phyloP scores from a whole-genome alignment of 1,140 invertebrate species.

The Cydia amplana region DNA sequence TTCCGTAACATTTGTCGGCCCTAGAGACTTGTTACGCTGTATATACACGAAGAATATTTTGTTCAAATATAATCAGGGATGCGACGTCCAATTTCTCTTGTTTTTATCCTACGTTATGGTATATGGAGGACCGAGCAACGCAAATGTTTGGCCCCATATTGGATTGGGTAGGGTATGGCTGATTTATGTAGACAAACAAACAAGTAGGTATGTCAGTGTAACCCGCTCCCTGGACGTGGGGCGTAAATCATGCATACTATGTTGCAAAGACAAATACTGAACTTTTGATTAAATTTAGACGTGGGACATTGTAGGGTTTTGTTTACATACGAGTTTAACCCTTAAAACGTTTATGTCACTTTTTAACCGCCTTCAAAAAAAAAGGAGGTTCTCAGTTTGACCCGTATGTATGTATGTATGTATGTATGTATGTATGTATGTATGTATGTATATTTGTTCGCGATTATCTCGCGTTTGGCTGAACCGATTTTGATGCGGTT shows the following conservation, averaged over 20 bases:
- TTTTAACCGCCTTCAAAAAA: too few species aligned
- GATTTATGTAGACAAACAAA: constrained; percentile 32
- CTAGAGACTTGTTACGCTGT: constrained; percentile 76
- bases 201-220: constrained; percentile 5
- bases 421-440: too few species aligned
- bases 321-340: background rate
- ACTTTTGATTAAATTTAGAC: constrained; percentile 14
- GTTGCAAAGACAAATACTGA: constrained; percentile 2
- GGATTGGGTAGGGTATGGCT: constrained; percentile 45
- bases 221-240: constrained; percentile 3
- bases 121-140: constrained; percentile 52
- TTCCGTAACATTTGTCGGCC: constrained; percentile 69
- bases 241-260: constrained; percentile 14
- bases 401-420: too few species aligned
- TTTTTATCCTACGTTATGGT: constrained; percentile 66
- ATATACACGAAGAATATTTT: constrained; percentile 69
- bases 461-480: too few species aligned
- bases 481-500: too few species aligned
- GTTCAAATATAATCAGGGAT: constrained; percentile 77
- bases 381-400: too few species aligned
- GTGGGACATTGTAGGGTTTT: background rate
- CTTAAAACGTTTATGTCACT: too few species aligned
- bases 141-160: constrained; percentile 71
- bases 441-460: too few species aligned
- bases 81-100: constrained; percentile 66